These are phyloP conservation scores for Gallinago stenura DNA, from an alignment of 2,797 vertebrate species.

Conservation along the genomic window DNA sequence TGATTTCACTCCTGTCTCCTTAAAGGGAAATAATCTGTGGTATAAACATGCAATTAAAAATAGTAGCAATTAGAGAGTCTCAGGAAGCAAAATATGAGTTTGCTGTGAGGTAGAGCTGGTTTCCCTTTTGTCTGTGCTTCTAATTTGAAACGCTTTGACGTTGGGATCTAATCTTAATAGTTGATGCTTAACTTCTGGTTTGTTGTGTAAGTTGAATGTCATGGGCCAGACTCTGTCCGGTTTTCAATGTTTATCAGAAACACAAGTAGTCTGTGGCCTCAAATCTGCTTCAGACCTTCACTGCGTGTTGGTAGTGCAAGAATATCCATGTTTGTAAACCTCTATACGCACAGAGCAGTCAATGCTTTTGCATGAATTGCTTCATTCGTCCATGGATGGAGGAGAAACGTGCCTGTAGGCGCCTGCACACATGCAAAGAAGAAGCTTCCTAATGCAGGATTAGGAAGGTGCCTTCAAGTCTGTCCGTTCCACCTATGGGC, in stretches of 20 bases:
- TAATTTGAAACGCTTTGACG: not conserved
- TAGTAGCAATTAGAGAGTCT: conserved; percentile 2
- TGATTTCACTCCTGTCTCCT: conserved; percentile 4
- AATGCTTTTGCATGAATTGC: not conserved
- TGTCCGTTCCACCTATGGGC: fast-evolving
- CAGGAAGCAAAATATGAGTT: not conserved
- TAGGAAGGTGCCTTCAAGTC: not conserved
- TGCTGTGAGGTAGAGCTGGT: conserved; percentile 1
- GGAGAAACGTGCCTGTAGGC: not conserved
- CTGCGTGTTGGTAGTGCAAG: not conserved
- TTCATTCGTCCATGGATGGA: not conserved
- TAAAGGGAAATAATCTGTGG: not conserved
- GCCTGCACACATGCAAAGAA: not conserved
- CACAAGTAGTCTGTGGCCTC: not conserved
- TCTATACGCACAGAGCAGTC: fast-evolving
- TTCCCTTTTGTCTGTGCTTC: conserved; percentile 13
- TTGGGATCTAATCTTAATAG: not conserved
- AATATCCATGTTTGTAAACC: not conserved
- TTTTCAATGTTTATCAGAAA: not conserved
- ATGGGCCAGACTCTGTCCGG: not conserved
- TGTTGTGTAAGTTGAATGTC: not conserved
- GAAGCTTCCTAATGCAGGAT: not conserved
- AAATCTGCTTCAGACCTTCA: not conserved
- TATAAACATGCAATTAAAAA: conserved; percentile 45
- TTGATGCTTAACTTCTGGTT: not conserved